These are phyloP conservation scores for Megamerina dolium DNA, from an alignment of 2,888 invertebrate genomes.

Conservation along the genomic window DNA sequence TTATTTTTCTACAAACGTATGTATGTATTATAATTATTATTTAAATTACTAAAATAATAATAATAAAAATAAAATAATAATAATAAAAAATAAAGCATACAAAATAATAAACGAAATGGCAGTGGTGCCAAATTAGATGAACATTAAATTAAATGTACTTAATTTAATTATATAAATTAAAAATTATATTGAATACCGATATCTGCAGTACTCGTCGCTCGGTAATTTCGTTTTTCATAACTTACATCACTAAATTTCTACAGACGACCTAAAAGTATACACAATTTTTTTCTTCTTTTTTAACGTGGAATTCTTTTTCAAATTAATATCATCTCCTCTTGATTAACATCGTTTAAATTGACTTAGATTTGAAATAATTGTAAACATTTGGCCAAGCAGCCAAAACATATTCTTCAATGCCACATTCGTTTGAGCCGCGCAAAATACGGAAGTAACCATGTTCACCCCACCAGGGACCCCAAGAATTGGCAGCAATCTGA, in stretches of 20 bases:
- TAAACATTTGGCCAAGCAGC: conserved; percentile 60
- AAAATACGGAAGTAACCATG: conserved; percentile 82
- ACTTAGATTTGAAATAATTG: conserved; percentile 36
- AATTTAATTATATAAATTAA: not conserved
- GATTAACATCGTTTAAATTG: not conserved
- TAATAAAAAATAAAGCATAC: too few species aligned
- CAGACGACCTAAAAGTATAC: too few species aligned
- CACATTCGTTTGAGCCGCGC: conserved; percentile 79
- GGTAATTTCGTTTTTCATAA: too few species aligned
- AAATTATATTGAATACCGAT: not conserved
- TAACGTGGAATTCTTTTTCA: too few species aligned
- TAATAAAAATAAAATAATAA: too few species aligned
- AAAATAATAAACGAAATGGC: too few species aligned
- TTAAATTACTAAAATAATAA: conserved; percentile 8
- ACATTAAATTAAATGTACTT: not conserved
- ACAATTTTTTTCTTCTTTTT: too few species aligned
- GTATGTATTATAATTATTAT: conserved; percentile 5
- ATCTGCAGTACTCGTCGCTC: too few species aligned
- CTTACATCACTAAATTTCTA: too few species aligned
- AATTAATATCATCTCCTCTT: too few species aligned
- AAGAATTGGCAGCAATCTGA: conserved; percentile 88
- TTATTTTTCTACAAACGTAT: too few species aligned
- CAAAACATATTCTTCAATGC: conserved; percentile 84
- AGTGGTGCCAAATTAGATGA: conserved; percentile 12
- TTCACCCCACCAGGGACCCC: conserved; percentile 91